phyloP scores from a whole-genome alignment of 2,888 invertebrate species.

The Harpalus rufipes region DNA sequence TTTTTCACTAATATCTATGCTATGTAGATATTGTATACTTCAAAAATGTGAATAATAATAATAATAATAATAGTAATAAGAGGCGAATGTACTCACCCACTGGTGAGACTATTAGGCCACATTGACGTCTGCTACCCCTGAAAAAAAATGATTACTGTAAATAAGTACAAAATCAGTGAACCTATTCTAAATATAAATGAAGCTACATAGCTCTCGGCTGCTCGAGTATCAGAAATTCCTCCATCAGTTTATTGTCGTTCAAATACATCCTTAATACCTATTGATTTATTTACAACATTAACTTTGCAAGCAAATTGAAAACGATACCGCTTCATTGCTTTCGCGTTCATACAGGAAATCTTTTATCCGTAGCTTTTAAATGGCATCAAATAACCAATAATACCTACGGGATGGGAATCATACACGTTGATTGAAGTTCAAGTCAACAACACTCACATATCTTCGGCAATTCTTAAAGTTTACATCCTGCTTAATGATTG shows the following conservation, averaged over 20 bases:
- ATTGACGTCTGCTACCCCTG: conserved; percentile 76
- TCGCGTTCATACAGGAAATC: conserved; percentile 36
- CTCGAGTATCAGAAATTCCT: conserved; percentile 10
- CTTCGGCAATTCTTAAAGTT: conserved; percentile 64
- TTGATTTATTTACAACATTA: conserved; percentile 53
- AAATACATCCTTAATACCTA: conserved; percentile 53
- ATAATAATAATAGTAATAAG: too few relatives aligned
- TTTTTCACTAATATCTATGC: too few relatives aligned
- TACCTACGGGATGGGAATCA: conserved; percentile 30
- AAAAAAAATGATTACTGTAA: conserved; percentile 70
- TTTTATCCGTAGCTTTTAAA: conserved; percentile 47
- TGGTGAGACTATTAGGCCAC: conserved; percentile 79
- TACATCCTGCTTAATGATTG: conserved; percentile 75
- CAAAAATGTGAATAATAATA: too few relatives aligned
- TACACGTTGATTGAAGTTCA: conserved; percentile 53
- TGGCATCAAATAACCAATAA: conserved; percentile 59
- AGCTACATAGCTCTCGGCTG: background rate
- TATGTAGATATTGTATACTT: too few relatives aligned
- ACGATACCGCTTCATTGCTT: conserved; percentile 27
- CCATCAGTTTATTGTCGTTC: conserved; percentile 30
- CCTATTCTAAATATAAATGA: conserved; percentile 46
- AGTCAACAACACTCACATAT: conserved; percentile 58
- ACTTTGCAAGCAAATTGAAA: conserved; percentile 53
- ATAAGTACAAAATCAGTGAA: conserved; percentile 13
- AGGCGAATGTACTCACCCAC: conserved; percentile 76